Evolutionary conservation across 1,140 invertebrate genomes (phyloP), one percentile per base, ranked within the genome.

Genomic region (Lepidostoma basale): DNA sequence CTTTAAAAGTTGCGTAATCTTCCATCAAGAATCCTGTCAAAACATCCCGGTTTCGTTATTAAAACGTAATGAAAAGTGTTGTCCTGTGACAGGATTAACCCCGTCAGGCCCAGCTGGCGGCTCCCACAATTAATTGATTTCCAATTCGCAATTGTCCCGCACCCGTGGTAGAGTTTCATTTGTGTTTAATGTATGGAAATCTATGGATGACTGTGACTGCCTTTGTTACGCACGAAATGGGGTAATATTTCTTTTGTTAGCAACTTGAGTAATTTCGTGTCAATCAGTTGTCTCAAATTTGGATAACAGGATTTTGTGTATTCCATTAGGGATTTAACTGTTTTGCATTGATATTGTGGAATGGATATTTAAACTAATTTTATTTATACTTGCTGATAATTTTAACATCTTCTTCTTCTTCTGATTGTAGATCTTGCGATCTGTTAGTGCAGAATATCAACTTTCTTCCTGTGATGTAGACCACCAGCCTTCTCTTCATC

Each of bases 71-170:
- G n/a, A n/a, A n/a, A n/a, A n/a, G n/a, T n/a, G n/a, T n/a, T n/a
- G n/a, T n/a, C n/a, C n/a, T n/a, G n/a, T n/a, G n/a, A n/a, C n/a
- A n/a, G n/a, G n/a, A n/a, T n/a, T n/a, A n/a, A n/a, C 30, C 25
- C 25, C n/a, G 59, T 20, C 44, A 62, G 59, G 45, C 59, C 16
- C 62, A 63, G 62, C 49, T 67, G 64, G 25, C 44, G 4, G 36
- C 23, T 58, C 64, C 64, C 64, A 67, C 64, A 52, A 58, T 44
- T 67, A 67, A 67, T 67, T 67, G 64, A 67, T 67, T 67, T 67
- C 36, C 64, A 67, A 67, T 67, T 67, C 52, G 64, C 49, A 67
- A 67, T 67, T 67, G 64, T 58, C 64, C n/a, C 44, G 5, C 20
- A 26, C 33, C 39, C 64, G 45, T 49, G 45, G 52, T 52, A 64